Percentiles rank a stretch among this genome's conserved stretches.
phyloP scores from a whole-genome alignment of 2,797 vertebrate species.

The Tapirus indicus region DNA sequence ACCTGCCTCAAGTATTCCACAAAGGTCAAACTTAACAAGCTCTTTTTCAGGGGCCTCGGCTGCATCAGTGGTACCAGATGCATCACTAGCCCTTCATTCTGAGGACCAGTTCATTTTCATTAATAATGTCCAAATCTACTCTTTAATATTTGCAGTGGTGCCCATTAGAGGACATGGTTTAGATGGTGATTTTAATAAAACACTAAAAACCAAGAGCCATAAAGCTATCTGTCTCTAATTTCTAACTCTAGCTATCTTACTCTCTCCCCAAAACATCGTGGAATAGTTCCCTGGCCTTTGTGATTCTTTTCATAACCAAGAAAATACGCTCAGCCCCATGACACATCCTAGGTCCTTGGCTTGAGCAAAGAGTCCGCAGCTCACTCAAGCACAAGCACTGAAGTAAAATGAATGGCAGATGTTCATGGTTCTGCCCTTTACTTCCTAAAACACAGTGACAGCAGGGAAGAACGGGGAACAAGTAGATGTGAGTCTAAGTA shows the following conservation, averaged over 20 bases:
- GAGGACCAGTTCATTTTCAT: not conserved
- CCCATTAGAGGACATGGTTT: not conserved
- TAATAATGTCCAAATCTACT: not conserved
- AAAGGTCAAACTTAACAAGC: not conserved
- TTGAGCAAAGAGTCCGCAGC: not conserved
- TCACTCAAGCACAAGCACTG: not conserved
- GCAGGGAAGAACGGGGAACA: not conserved
- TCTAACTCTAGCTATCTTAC: not conserved
- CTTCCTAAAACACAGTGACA: not conserved
- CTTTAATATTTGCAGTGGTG: not conserved
- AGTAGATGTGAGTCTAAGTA: not conserved
- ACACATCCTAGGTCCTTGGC: not conserved
- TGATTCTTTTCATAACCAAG: not conserved
- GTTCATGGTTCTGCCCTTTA: not conserved
- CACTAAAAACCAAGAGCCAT: not conserved
- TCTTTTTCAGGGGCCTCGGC: not conserved
- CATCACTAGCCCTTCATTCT: not conserved
- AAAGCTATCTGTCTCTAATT: not conserved
- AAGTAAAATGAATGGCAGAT: not conserved
- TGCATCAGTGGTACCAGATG: not conserved
- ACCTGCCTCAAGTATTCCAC: not conserved
- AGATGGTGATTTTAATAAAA: slow-evolving; percentile 10
- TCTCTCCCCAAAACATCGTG: not conserved
- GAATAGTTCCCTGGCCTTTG: not conserved
- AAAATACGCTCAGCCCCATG: not conserved